A percentile compares a stretch with the other conserved stretches of the same genome.
Conservation (phyloP, 2,888 invertebrate species). For the Heliconius cydno region DNA sequence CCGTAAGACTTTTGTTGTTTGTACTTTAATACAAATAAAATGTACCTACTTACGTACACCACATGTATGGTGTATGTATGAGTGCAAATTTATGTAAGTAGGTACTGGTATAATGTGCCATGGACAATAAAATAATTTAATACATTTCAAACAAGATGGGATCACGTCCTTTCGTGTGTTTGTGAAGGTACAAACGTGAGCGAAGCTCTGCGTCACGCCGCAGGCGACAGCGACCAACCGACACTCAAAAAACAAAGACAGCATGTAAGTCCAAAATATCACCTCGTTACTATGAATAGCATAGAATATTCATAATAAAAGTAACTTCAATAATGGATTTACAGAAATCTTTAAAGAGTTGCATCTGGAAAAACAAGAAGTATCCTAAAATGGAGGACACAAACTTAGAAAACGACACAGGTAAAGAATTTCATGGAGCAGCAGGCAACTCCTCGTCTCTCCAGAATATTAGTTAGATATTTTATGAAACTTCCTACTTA, state of each 20-base stretch:
- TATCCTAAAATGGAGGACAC: background rate
- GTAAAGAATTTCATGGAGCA: background rate
- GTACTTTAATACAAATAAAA: background rate
- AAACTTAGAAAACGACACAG: background rate
- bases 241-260: background rate
- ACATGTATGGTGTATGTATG: too few relatives aligned
- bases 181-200: background rate
- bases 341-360: conserved; percentile 19
- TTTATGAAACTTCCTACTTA: too few relatives aligned
- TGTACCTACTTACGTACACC: too few relatives aligned
- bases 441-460: background rate
- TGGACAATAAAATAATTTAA: background rate
- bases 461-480: background rate
- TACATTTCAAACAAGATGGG: conserved; percentile 26
- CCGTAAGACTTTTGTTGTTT: conserved; percentile 13
- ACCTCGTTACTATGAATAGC: background rate
- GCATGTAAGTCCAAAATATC: background rate
- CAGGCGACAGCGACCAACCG: background rate
- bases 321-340: background rate
- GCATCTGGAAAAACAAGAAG: conserved; percentile 2
- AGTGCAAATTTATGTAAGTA: too few relatives aligned
- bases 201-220: background rate
- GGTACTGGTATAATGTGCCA: too few relatives aligned
- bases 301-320: background rate
- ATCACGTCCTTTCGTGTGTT: background rate